Evolutionary conservation across 2,113 vertebrate species (phyloP), one percentile per base, ranked within the genome.

Genomic region (Pogonocichla stellata): DNA sequence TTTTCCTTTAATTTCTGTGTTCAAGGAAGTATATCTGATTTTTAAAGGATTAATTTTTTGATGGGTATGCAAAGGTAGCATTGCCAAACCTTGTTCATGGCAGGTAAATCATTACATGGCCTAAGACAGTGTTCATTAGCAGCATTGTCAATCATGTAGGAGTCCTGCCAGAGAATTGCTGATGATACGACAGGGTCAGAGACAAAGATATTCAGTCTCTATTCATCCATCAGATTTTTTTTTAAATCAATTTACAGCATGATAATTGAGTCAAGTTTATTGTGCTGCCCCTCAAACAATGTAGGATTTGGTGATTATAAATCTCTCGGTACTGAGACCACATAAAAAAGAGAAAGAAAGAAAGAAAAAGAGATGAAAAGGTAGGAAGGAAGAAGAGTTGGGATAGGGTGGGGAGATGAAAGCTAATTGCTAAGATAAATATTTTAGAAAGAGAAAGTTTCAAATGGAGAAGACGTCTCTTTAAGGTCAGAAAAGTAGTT

Each of bases 171-270:
- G 95, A 97, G 98, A 97, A 97, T 84, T 79, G 89, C 92, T 95
- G 84, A 94, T 91, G 80, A 92, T 88, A 91, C n/a, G 8, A 91
- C 70, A 72, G 90, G 98, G 97, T 98, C 97, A 98, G 88, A 95
- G 96, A 98, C 90, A 94, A 98, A 98, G 97, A 97, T 92, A 95
- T 96, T 98, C 95, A 67, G 87, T 97, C 97, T 98, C 97, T 95
- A 97, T 97, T 98, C 95, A 98, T 98, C 97, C 97, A 98, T 98
- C 98, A 98, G 97, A 95, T 90, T 95, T 97, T 92, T 96, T 97
- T 94, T 87, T 10, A 97, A 98, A 98, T 98, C 97, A 97, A 97
- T 98, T 99, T 98, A 97, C 93, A 96, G 86, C 96, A 94, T 97
- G 90, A 92, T 93, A 95, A 97, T 86, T 92, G 95, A 96, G 91